Base-by-base conservation (phyloP, 2,113 vertebrate species). In the Pterocles gutturalis region DNA sequence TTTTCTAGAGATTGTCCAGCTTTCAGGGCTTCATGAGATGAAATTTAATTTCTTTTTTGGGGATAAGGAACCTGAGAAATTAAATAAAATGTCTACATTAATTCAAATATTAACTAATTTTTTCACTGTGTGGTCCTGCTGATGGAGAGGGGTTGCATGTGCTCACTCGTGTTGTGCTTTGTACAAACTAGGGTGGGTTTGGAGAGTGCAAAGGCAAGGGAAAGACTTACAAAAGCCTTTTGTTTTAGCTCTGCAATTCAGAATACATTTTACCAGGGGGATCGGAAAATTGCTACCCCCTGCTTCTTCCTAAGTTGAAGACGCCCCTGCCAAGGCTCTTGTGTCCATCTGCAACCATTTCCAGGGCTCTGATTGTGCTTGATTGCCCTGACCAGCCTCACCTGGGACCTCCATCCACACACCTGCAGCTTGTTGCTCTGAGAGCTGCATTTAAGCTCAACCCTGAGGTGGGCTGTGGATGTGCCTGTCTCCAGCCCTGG, bases 1-100 rank as follows among this genome's bases (percentile, higher is more conserved):
- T 96, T 93, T 97, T 38, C 76, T 70, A 78, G 73, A 91, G 83
- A 87, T 90, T 95, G 83, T 92, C 76, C 83, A 87, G 43, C 70
- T 93, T 87, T 91, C 43, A 82, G 38, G 36, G 76, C 83, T 69
- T 94, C 45, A 65, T 69, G 66, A 89, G 54, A 83, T 83, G 54
- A 92, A 96, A 84, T 34, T 48, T 95, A 86, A 89, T 95, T 95
- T 93, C 24, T 92, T 91, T 90, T 80, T 67, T 29, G 70, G 78
- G 65, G 17, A 46, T 83, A 83, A 91, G 66, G 28, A 92, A 83
- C 28, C 33, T 14, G 45, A 70, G 41, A 93, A 97, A 96, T 87
- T 58, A 96, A 94, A 87, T 84, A 83, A 94, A 92, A 45, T 53
- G 28, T 73, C 36, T 90, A 66, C 75, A 87, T 89, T 61, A 85